phyloP scores from a whole-genome alignment of 2,113 vertebrate genomes.

The Mandrillus leucophaeus region DNA sequence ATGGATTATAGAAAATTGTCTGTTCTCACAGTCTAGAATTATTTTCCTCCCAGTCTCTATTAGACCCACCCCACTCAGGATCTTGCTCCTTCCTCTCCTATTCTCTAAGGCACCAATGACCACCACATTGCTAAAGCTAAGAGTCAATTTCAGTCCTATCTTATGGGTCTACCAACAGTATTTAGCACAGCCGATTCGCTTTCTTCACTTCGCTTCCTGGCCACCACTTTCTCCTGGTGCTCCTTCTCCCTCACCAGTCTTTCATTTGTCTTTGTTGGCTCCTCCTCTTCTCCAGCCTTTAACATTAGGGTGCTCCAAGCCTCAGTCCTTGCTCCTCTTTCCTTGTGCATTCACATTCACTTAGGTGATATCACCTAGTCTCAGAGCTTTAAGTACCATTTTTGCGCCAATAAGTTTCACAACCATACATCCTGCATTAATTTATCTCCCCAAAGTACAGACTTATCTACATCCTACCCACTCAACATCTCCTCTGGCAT shows the following conservation, averaged over 20 bases:
- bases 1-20: neutral
- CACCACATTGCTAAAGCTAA: neutral
- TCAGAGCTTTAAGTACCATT: neutral
- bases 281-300: neutral
- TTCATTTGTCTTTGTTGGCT: neutral
- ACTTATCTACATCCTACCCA: neutral
- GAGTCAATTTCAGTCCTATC: neutral
- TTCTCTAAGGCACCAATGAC: neutral
- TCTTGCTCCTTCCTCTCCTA: neutral
- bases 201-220: neutral
- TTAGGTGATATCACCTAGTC: neutral
- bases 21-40: neutral
- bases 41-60: neutral
- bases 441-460: neutral
- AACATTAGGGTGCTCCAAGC: rapidly evolving
- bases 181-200: neutral
- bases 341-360: neutral
- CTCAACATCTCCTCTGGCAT: neutral
- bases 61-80: neutral
- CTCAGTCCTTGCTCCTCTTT: neutral
- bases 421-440: neutral
- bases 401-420: neutral
- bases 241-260: neutral
- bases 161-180: neutral
- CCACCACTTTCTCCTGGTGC: neutral